A percentile compares a stretch with the other conserved stretches of the same genome.
These are phyloP conservation scores for Nymphicus hollandicus DNA, from an alignment of 2,113 vertebrate genomes.

Conservation along the genomic window DNA sequence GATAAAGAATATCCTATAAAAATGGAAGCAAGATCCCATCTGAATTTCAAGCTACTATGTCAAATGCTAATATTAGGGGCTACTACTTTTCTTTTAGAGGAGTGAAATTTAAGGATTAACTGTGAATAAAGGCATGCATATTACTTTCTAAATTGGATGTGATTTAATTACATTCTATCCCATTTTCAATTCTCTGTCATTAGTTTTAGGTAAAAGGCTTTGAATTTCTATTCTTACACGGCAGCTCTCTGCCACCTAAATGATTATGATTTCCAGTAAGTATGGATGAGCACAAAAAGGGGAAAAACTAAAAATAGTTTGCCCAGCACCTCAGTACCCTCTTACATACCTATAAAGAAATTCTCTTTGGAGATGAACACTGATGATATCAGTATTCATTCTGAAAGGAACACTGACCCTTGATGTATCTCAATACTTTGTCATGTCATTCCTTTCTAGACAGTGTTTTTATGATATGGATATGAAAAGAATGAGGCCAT, in stretches of 20 bases:
- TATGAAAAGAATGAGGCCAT: neutral
- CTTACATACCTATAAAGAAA: neutral
- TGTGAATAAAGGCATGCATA: conserved; percentile 8
- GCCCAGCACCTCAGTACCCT: neutral
- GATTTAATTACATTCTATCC: conserved; percentile 32
- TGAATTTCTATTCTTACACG: neutral
- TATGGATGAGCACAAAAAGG: neutral
- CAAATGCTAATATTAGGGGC: neutral
- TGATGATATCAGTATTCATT: neutral
- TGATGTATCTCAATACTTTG: neutral
- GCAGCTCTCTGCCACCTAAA: neutral
- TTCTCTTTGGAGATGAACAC: neutral
- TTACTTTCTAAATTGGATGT: neutral
- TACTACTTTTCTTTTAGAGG: conserved; percentile 32
- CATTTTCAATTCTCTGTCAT: conserved; percentile 27
- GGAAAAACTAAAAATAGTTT: neutral
- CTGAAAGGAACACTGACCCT: neutral
- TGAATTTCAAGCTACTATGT: neutral
- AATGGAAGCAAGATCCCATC: neutral
- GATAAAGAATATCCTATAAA: neutral
- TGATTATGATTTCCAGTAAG: neutral
- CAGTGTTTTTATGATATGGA: neutral
- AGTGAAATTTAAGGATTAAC: conserved; percentile 3
- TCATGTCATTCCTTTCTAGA: neutral
- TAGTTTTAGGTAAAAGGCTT: conserved; percentile 2